A percentile compares a stretch with the other conserved stretches of the same genome.
phyloP scores from a whole-genome alignment of 2,113 vertebrate genomes.

The Eulacestoma nigropectus region DNA sequence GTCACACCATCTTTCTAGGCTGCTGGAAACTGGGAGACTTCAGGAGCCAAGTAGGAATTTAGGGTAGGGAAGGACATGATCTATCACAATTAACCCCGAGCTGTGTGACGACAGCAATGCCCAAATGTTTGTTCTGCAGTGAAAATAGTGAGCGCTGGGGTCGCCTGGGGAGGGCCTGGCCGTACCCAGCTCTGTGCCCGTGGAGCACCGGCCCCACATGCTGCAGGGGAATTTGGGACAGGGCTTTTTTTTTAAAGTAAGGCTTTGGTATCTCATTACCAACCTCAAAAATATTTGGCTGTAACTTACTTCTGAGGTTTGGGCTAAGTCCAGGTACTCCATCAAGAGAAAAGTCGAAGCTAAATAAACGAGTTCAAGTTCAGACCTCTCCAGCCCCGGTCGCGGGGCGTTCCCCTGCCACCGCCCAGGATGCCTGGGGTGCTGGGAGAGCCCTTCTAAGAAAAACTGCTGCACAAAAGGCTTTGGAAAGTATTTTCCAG shows the following conservation, averaged over 20 bases:
- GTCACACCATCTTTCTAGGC: not conserved
- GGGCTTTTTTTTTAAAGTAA: not conserved
- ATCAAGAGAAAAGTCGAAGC: constrained; percentile 57
- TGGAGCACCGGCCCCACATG: not conserved
- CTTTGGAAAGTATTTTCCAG: constrained; percentile 16
- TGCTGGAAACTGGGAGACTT: not conserved
- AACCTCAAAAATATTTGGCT: constrained; percentile 66
- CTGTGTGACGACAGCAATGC: fast-evolving
- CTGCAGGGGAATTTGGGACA: constrained; percentile 30
- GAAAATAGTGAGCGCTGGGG: fast-evolving
- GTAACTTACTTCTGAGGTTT: constrained; percentile 61
- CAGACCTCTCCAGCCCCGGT: constrained; percentile 28
- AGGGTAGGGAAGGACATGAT: not conserved
- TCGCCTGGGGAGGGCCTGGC: not conserved
- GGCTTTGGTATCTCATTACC: constrained; percentile 58
- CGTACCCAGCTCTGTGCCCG: not conserved
- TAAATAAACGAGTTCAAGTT: constrained; percentile 66
- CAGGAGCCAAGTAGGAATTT: not conserved
- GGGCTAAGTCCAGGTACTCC: constrained; percentile 55
- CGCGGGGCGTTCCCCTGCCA: not conserved
- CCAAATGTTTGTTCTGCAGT: not conserved
- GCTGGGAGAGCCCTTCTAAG: constrained; percentile 51
- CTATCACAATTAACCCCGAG: not conserved
- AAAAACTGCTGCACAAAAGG: constrained; percentile 41
- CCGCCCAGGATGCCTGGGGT: not conserved